phyloP scores from a whole-genome alignment of 2,797 vertebrate species.

The Myiotriccus ornatus region DNA sequence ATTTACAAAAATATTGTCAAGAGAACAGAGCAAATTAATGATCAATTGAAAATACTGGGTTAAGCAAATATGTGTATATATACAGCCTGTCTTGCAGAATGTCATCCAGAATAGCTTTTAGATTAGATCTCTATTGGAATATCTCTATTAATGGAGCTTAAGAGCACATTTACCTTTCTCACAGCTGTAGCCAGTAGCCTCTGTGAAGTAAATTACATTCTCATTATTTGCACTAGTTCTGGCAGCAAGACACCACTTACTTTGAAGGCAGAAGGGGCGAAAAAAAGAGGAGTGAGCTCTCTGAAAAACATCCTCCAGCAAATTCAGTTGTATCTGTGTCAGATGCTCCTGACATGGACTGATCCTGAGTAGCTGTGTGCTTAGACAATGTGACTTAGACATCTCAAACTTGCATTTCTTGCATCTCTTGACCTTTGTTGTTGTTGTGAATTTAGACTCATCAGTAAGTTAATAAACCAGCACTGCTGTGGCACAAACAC shows the following conservation, averaged over 20 bases:
- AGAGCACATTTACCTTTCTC: not conserved
- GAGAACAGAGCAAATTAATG: not conserved
- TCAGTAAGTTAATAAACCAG: not conserved
- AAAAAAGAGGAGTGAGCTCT: not conserved
- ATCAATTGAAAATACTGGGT: not conserved
- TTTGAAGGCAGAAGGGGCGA: not conserved
- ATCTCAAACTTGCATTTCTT: not conserved
- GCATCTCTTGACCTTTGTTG: not conserved
- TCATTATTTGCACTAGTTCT: not conserved
- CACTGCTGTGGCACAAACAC: accelerated
- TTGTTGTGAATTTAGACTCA: not conserved
- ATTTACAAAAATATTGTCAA: not conserved
- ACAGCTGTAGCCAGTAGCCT: not conserved
- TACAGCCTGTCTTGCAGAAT: not conserved
- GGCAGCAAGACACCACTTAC: not conserved
- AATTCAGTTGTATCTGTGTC: not conserved
- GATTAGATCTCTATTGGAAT: not conserved
- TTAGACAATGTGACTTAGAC: not conserved
- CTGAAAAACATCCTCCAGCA: not conserved
- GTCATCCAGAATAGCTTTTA: not conserved
- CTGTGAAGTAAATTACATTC: not conserved
- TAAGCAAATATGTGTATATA: not conserved
- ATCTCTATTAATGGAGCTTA: not conserved
- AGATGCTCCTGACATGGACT: not conserved
- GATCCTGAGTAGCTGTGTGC: not conserved